Evolutionary conservation across 2,113 vertebrate species (phyloP).

Genomic region (Sciurus niger): DNA sequence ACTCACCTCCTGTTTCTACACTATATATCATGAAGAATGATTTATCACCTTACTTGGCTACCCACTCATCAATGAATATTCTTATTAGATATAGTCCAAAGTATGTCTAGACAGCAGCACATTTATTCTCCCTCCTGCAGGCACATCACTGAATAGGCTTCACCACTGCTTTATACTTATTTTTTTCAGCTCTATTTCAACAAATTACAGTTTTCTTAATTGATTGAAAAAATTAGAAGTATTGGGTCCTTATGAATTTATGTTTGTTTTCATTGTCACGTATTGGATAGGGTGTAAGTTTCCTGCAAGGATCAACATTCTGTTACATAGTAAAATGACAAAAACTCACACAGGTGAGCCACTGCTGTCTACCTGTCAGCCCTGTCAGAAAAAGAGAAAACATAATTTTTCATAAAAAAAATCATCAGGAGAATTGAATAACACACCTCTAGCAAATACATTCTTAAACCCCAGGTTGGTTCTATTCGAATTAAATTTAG

Average conservation of each 20-base stretch:
- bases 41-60: neutral
- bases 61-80: neutral
- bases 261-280: constrained; percentile 34
- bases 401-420: constrained; percentile 69
- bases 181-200: constrained; percentile 43
- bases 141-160: neutral
- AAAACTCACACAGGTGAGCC: constrained; percentile 45
- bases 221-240: neutral
- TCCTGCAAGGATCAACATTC: neutral
- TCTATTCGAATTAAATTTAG: constrained; percentile 63
- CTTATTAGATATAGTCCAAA: neutral
- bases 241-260: neutral
- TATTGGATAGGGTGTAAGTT: constrained; percentile 40
- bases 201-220: neutral
- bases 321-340: constrained; percentile 37
- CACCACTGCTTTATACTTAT: neutral
- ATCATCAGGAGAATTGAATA: constrained; percentile 42
- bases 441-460: constrained; percentile 1
- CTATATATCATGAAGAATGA: neutral
- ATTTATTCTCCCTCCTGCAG: neutral
- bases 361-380: constrained; percentile 24
- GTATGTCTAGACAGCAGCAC: neutral
- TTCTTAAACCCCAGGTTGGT: neutral
- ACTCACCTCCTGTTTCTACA: neutral
- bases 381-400: constrained; percentile 36